phyloP scores from a whole-genome alignment of 2,113 vertebrate species.

The Theristicus caerulescens region DNA sequence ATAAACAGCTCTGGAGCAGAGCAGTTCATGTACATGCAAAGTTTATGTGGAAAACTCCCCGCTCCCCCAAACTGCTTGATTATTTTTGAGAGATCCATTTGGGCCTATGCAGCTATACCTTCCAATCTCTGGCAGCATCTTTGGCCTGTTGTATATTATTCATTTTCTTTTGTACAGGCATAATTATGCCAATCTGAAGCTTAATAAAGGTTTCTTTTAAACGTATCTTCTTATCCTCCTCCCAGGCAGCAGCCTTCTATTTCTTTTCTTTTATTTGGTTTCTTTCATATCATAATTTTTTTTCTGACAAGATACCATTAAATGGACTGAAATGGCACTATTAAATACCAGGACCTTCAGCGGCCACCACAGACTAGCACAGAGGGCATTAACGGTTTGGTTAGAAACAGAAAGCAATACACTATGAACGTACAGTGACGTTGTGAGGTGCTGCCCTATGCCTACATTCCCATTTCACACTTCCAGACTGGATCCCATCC shows the following conservation, averaged over 20 bases:
- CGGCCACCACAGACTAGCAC: background rate
- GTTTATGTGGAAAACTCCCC: background rate
- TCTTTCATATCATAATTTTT: background rate
- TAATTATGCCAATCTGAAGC: background rate
- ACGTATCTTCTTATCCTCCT: background rate
- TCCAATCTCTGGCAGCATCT: background rate
- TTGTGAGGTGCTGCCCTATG: background rate
- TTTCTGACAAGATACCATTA: background rate
- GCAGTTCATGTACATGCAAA: background rate
- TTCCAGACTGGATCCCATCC: no score
- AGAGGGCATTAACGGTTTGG: background rate
- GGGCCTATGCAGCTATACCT: background rate
- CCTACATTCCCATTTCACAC: background rate
- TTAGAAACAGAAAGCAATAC: background rate
- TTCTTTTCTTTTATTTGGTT: background rate
- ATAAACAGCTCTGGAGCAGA: background rate
- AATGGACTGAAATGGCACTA: background rate
- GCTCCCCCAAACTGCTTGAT: background rate
- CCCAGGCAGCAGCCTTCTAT: background rate
- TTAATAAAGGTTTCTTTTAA: background rate
- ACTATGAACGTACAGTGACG: rapidly evolving
- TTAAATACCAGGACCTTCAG: background rate
- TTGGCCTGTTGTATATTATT: background rate
- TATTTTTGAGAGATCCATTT: background rate
- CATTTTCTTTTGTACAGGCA: background rate